Base-by-base conservation (phyloP, 2,113 vertebrate species). In the Hippopotamus amphibius region DNA sequence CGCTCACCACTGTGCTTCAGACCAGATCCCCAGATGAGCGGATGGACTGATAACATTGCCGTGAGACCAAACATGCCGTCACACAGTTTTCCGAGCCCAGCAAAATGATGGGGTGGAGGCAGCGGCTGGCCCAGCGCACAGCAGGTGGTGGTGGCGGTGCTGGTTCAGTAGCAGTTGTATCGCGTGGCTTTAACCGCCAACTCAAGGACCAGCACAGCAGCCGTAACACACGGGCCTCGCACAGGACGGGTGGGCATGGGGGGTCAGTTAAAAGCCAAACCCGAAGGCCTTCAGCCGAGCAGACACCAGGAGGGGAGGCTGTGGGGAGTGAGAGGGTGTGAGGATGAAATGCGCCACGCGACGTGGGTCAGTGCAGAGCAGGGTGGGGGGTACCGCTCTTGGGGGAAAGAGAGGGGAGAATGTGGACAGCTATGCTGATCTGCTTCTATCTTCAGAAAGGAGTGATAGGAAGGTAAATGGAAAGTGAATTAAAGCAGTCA, bases 11-110 rank as follows among this genome's bases (percentile, higher is more conserved):
- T 57, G 53, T 0, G 12, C 33, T 55, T 15, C 77, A 37, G 76
- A 17, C 17, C 28, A 6, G 19, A 19, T 46, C 0, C 14, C 28
- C 1, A 6, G 26, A 19, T 0, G 21, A 8, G 0, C 0, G 15
- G 24, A 43, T 6, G 50, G 14, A 43, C 21, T 3, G 26, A 57
- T 26, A 37, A 37, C 77, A 0, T 1, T 12, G 30, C 63, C 2
- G 0, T 7, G n/a, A 28, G 69, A 48, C 26, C 33, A 5, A 46
- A 37, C 30, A 3, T 5, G 48, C 50, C 28, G 5, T 33, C 13
- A 8, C 59, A 1, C 3, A 11, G 30, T 7, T 28, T 37, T 10
- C 72, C 11, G 8, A 37, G 87, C 15, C 21, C 72, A 2, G 14
- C 6, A 6, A 6, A 3, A 13, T 11, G 48, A 33, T 0, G 7